A percentile compares a stretch with the other conserved stretches of the same genome.
Conservation (phyloP, 2,888 invertebrate genomes). For the Diplolepis rosae region DNA sequence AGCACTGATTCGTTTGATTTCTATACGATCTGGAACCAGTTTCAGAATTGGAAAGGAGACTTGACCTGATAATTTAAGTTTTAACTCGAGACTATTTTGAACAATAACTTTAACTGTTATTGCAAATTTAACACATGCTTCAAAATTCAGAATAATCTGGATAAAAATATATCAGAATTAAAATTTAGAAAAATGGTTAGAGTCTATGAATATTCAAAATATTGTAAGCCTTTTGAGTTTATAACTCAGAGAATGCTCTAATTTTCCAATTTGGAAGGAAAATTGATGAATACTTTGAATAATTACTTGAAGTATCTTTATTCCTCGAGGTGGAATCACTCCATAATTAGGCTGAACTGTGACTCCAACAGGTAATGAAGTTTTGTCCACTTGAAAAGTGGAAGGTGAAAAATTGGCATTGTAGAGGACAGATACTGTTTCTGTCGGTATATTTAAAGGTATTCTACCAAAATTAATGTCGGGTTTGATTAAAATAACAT, state of each 20-base stretch:
- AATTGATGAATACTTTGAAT: background rate
- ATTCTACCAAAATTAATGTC: constrained; percentile 63
- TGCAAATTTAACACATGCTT: constrained; percentile 50
- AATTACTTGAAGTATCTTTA: constrained; percentile 49
- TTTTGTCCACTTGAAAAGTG: constrained; percentile 51
- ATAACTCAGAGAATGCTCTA: no score
- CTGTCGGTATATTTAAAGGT: constrained; percentile 67
- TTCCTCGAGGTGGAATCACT: constrained; percentile 53
- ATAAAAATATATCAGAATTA: background rate
- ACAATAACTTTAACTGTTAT: constrained; percentile 45
- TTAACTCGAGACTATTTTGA: constrained; percentile 47
- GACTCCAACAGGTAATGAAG: constrained; percentile 47
- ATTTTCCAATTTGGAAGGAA: no score
- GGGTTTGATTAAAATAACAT: constrained; percentile 54
- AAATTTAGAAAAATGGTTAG: no score
- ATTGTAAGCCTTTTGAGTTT: no score
- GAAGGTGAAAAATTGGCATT: constrained; percentile 53
- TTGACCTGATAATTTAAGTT: constrained; percentile 47
- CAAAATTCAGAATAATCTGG: constrained; percentile 51
- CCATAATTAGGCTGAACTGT: constrained; percentile 49
- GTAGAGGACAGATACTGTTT: constrained; percentile 47
- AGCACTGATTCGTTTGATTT: constrained; percentile 74
- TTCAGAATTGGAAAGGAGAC: constrained; percentile 72
- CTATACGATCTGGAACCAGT: constrained; percentile 75
- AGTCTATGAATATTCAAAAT: no score